These are phyloP conservation scores for Ctenicera cuprea DNA, from an alignment of 2,888 invertebrate genomes.

Conservation along the genomic window DNA sequence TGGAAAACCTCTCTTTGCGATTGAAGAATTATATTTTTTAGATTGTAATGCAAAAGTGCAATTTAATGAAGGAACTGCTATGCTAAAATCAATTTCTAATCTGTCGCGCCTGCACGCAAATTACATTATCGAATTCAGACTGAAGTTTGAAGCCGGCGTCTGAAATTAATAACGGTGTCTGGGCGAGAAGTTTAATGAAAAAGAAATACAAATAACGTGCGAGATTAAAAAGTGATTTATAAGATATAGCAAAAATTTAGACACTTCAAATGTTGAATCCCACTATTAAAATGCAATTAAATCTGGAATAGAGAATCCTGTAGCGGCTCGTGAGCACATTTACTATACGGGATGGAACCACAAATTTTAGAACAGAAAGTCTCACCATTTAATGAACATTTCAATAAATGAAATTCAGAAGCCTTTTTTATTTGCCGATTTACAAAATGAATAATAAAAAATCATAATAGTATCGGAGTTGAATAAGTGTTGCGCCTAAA, in stretches of 20 bases:
- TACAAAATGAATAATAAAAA: no score
- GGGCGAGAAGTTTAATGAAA: slow-evolving; percentile 21
- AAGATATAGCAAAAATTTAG: slow-evolving; percentile 22
- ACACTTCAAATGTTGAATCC: slow-evolving; percentile 14
- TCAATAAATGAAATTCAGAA: no score
- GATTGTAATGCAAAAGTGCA: no score
- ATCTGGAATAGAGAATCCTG: slow-evolving; percentile 1
- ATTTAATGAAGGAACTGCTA: slow-evolving; percentile 1
- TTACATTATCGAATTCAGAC: slow-evolving; percentile 27
- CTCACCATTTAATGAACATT: no score
- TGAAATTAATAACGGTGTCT: slow-evolving; percentile 35
- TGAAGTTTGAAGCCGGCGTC: slow-evolving; percentile 22
- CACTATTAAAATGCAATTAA: slow-evolving; percentile 26
- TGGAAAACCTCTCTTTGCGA: no score
- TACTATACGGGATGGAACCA: no score
- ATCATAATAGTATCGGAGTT: no score
- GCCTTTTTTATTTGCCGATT: no score
- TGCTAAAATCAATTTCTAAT: slow-evolving; percentile 20
- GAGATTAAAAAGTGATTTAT: slow-evolving; percentile 36
- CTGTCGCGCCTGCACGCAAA: slow-evolving; percentile 25
- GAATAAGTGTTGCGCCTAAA: no score
- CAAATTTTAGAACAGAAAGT: no score
- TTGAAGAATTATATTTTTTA: no score
- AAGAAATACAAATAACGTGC: slow-evolving; percentile 21
- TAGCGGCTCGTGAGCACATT: no score